Evolutionary conservation across 64 coral and sea anemone species (phyloP), one percentile per base, ranked within the genome.

Genomic region (Orbicella faveolata): DNA sequence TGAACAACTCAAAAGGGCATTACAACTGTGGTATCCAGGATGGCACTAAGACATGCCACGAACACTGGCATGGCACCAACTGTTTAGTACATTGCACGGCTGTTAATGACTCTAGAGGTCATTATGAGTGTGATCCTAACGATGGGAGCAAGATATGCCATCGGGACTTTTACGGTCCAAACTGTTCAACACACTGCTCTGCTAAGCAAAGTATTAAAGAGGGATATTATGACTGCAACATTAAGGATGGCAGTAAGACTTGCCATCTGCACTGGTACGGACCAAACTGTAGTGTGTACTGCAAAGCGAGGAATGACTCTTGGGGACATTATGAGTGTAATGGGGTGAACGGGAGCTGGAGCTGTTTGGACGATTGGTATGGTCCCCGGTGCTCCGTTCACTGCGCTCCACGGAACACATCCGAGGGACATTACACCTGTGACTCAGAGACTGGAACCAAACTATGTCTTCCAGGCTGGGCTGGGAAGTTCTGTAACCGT

Each of bases 391-490:
- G 90, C 30, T 25, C 35, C 11, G 82, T 77, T 14, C 14, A 76
- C 26, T 92, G 90, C 23, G 3, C 2, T 34, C 73, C 90, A 61
- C 33, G 36, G 12, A 34, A 92, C 26, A 41, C 85, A 52, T 73
- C 75, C 33, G 34, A 75, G 51, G 90, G 81, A 21, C 93, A 94
- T 61, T 94, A 91, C 64, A 91, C 76, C 3, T 94, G 93, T 79
- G 83, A 94, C 53, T 6, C 10, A 3, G 30, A 17, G 39, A 94
- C 83, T 34, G 93, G 93, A 52, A 65, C 67, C 11, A 91, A 87
- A 54, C 26, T 91, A 75, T 94, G 93, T 75, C 10, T 87, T 30
- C 36, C 48, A 68, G 93, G 89, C 19, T 94, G 93, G 93, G 79
- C 83, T 63, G 93, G 93, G 55, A 0, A 9, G 37, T 34, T 68